A percentile compares a stretch with the other conserved stretches of the same genome.
Evolutionary conservation across 1,140 invertebrate genomes (phyloP).

Genomic region (Neodiprion pinetum): DNA sequence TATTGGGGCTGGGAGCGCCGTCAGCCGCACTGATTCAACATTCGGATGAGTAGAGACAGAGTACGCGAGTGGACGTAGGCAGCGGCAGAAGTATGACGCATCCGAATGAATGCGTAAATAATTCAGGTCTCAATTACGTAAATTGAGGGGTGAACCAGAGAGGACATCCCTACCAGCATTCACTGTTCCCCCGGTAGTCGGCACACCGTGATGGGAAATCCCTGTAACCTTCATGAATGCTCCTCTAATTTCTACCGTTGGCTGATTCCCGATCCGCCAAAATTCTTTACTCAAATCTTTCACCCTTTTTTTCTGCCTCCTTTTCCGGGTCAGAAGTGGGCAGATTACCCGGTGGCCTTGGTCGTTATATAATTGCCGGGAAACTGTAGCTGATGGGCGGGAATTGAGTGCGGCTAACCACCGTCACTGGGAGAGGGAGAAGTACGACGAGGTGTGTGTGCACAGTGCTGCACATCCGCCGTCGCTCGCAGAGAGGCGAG

Average conservation of each 20-base stretch:
- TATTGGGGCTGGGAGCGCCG: no score
- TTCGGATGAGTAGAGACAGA: no score
- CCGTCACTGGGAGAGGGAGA: no score
- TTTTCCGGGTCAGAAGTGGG: neutral
- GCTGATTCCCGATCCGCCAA: neutral
- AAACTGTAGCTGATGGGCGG: no score
- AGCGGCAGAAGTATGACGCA: conserved; percentile 52
- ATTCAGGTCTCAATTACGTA: conserved; percentile 61
- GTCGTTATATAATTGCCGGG: no score
- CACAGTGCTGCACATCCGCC: no score
- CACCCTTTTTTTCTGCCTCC: neutral
- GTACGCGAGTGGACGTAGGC: no score
- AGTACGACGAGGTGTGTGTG: no score
- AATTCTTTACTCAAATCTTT: neutral
- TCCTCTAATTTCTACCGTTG: neutral
- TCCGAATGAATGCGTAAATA: conserved; percentile 56
- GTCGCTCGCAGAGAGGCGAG: no score
- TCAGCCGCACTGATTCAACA: no score
- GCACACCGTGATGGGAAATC: neutral
- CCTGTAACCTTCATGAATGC: neutral
- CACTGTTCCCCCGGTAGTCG: no score
- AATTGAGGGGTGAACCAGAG: conserved; percentile 39
- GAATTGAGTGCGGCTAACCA: no score
- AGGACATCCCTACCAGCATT: neutral
- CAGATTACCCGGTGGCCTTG: neutral